A percentile compares a stretch with the other conserved stretches of the same genome.
Evolutionary conservation across 2,113 vertebrate genomes (phyloP).

Genomic region (Mesoclemmys tuberculata): DNA sequence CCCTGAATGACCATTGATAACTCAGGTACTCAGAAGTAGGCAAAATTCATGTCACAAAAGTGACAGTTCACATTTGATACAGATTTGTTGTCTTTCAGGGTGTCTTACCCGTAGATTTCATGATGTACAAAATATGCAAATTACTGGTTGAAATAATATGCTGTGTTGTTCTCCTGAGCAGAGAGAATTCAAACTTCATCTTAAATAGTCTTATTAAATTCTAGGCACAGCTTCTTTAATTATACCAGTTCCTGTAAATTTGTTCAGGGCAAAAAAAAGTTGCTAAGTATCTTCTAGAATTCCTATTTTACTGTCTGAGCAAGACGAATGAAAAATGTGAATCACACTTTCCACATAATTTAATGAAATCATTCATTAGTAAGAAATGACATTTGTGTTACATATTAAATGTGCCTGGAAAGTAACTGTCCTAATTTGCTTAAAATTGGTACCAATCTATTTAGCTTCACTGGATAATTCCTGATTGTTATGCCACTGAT

Average conservation of each 20-base stretch:
- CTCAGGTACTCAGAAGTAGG: not conserved
- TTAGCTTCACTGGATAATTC: not conserved
- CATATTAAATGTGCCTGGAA: not conserved
- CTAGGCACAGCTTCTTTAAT: slow-evolving; percentile 29
- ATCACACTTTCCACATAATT: slow-evolving; percentile 36
- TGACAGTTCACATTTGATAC: not conserved
- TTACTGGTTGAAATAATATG: slow-evolving; percentile 2
- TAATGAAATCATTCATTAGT: slow-evolving; percentile 52
- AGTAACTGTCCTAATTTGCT: slow-evolving; percentile 36
- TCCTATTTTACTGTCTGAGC: slow-evolving; percentile 34
- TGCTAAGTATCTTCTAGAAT: slow-evolving; percentile 30
- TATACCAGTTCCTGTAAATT: slow-evolving; percentile 25
- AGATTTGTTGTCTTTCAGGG: not conserved
- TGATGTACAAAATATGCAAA: not conserved
- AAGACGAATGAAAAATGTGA: slow-evolving; percentile 44
- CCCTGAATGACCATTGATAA: not conserved
- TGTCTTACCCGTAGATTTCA: not conserved
- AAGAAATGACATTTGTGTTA: slow-evolving; percentile 32
- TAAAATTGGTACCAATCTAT: not conserved
- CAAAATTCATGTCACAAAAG: not conserved
- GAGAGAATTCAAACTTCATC: not conserved
- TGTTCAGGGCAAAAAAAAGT: not conserved
- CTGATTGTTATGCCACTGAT: not conserved
- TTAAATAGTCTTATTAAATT: slow-evolving; percentile 32
- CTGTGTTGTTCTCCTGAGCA: not conserved